Evolutionary conservation across 2,797 vertebrate species (phyloP).

Genomic region (Spea hammondii): DNA sequence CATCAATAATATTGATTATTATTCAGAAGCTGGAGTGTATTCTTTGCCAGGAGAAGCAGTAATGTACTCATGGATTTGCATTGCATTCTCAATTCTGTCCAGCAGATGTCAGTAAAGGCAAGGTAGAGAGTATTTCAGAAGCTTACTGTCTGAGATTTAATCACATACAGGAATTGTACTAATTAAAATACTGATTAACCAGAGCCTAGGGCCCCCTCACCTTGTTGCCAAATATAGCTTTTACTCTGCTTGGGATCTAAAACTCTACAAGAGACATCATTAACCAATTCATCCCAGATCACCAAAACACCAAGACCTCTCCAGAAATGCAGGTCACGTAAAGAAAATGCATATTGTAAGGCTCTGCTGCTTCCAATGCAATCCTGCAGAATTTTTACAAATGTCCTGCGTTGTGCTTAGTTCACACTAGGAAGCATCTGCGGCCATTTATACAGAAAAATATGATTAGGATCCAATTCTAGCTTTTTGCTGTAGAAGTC

Average conservation of each 20-base stretch:
- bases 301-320: not conserved
- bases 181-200: conserved; percentile 53
- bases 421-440: not conserved
- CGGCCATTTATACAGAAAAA: not conserved
- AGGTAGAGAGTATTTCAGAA: conserved; percentile 1
- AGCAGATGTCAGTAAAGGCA: conserved; percentile 41
- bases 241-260: conserved; percentile 17
- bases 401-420: not conserved
- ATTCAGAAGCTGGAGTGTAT: no score
- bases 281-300: not conserved
- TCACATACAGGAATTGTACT: conserved; percentile 50
- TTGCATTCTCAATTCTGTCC: conserved; percentile 18
- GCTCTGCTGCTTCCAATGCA: not conserved
- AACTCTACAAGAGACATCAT: conserved; percentile 13
- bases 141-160: conserved; percentile 30
- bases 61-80: not conserved
- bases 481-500: not conserved
- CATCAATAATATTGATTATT: no score
- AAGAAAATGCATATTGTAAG: conserved; percentile 2
- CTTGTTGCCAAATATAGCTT: conserved; percentile 36
- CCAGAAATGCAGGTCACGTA: not conserved
- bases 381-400: not conserved
- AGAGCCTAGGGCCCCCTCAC: conserved; percentile 32
- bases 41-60: no score
- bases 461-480: not conserved